phyloP scores from a whole-genome alignment of 1,140 invertebrate genomes.

The Zeugodacus cucurbitae region DNA sequence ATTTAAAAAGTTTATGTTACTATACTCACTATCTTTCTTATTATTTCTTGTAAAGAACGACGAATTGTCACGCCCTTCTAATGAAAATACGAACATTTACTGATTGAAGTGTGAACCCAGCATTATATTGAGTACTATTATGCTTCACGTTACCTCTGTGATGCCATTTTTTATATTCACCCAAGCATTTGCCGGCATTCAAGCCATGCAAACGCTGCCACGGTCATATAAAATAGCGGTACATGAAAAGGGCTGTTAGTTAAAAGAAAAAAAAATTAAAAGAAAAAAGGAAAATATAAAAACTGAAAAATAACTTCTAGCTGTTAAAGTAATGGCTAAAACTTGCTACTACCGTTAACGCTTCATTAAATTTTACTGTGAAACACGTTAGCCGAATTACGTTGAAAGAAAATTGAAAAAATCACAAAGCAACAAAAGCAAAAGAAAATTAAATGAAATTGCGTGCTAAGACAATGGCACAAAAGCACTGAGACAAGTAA shows the following conservation, averaged over 20 bases:
- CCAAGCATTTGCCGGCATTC: background rate
- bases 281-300: background rate
- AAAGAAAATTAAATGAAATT: background rate
- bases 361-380: conserved; percentile 40
- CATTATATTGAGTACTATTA: too few relatives aligned
- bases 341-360: background rate
- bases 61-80: too few relatives aligned
- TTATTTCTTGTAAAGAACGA: too few relatives aligned
- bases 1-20: too few relatives aligned
- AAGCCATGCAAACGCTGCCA: background rate
- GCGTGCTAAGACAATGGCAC: background rate
- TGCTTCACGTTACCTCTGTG: background rate
- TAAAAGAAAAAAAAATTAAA: too few relatives aligned
- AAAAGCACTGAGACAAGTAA: background rate
- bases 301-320: background rate
- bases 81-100: too few relatives aligned
- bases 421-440: background rate
- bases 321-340: background rate
- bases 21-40: too few relatives aligned
- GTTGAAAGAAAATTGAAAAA: background rate
- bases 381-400: background rate
- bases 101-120: too few relatives aligned
- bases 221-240: background rate
- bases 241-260: background rate
- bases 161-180: background rate